These are phyloP conservation scores for Aselliscus stoliczkanus DNA, from an alignment of 2,797 vertebrate species.

Conservation along the genomic window DNA sequence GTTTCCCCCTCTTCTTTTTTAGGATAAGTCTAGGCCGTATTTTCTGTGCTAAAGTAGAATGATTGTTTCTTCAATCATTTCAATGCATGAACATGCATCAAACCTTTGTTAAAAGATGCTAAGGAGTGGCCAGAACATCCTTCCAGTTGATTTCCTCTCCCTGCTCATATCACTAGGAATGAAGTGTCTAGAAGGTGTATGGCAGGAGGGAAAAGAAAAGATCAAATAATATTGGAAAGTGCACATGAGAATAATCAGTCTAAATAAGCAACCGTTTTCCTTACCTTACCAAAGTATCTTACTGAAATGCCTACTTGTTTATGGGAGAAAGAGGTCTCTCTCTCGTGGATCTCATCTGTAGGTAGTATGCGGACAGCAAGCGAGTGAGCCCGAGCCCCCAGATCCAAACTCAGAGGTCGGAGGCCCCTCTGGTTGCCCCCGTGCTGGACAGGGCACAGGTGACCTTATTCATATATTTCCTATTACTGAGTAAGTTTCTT, in stretches of 20 bases:
- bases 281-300: background rate
- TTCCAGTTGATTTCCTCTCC: conserved; percentile 5
- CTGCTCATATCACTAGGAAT: background rate
- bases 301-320: background rate
- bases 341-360: background rate
- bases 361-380: background rate
- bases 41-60: conserved; percentile 19
- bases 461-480: background rate
- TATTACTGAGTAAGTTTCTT: background rate
- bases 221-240: background rate
- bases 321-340: background rate
- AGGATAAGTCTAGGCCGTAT: background rate
- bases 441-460: background rate
- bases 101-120: background rate
- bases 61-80: background rate
- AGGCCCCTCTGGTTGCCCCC: background rate
- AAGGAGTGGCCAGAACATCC: background rate
- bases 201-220: background rate
- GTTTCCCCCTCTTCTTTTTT: background rate
- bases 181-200: background rate
- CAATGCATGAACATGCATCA: background rate
- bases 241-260: background rate
- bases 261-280: background rate
- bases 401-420: background rate
- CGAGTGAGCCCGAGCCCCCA: background rate